Evolutionary conservation across 1,140 invertebrate genomes (phyloP), one percentile per base, ranked within the genome.

Genomic region (Zaprionus davidi): DNA sequence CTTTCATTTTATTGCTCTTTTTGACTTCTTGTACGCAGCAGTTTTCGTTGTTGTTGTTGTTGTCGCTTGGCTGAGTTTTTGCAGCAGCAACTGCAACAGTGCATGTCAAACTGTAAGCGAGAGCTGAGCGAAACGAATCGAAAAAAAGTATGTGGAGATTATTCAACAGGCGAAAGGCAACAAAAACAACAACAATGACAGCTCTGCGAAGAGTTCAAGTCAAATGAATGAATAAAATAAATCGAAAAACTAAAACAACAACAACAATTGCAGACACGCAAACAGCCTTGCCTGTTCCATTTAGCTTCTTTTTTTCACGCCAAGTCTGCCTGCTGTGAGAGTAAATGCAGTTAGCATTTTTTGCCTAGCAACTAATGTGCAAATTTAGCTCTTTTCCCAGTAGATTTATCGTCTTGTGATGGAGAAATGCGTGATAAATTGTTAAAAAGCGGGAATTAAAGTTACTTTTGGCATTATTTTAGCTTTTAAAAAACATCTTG

Each of bases 101-200:
- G 53, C 24, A 36, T 58, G 17, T 77, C 75, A 77, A 77, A 77
- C 75, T 68, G 75, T 77, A 62, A 72, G 46, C 62, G 41, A 70
- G 59, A 58, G 34, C 38, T n/a, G 60, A 56, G 20, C 44, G 60
- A 28, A 59, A 63, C 22, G 34, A 64, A 53, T 31, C 31, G 31
- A 34, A 31, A 12, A 66, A 12, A 66, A 66, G 34, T 36, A 20
- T 11, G 7, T 11, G n/a, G 28, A 41, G 60, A 60, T 76, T 76
- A 76, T 76, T 71, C 73, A 76, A 76, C 63, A 77, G 64, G 75
- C 70, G 70, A 77, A 73, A 73, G 73, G 68, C 63, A 49, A 44
- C 49, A 13, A 67, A 59, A 67, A 58, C 17, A 71, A 22, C 26
- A 70, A 49, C 58, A 74, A 49, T 56, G 53, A 44, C 51, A 63